Conservation (phyloP, 2,113 vertebrate genomes). For the Phylloscopus whistleri region DNA sequence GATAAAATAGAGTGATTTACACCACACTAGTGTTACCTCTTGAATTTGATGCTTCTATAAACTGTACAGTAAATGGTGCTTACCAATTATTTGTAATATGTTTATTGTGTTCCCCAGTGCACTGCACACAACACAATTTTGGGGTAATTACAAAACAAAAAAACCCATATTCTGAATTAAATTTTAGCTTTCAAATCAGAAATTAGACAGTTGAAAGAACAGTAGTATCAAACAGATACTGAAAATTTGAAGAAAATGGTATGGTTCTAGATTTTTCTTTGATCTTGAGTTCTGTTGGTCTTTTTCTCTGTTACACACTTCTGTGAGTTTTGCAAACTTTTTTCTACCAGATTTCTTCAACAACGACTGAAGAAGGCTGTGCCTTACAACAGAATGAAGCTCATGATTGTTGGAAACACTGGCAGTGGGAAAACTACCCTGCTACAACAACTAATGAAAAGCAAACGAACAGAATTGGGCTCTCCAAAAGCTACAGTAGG, state of each 20-base stretch:
- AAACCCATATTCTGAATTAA: background rate
- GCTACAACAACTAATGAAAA: constrained; percentile 88
- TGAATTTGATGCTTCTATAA: background rate
- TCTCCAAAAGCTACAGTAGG: constrained; percentile 66
- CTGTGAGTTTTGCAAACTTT: background rate
- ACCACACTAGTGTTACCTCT: background rate
- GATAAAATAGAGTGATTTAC: background rate
- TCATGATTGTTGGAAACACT: constrained; percentile 90
- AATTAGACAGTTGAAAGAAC: background rate
- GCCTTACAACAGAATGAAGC: constrained; percentile 93
- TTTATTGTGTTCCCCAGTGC: background rate
- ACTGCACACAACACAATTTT: background rate
- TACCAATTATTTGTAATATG: background rate
- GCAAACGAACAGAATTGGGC: constrained; percentile 71
- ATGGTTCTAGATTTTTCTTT: background rate
- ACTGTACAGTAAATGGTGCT: background rate
- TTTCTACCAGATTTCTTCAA: constrained; percentile 87
- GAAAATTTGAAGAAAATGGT: background rate
- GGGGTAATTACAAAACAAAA: background rate
- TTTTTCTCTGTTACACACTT: background rate
- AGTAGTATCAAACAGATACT: background rate
- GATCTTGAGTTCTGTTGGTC: background rate
- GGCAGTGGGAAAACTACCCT: constrained; percentile 91
- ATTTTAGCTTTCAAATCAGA: background rate
- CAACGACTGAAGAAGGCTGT: constrained; percentile 94